Base-by-base conservation (phyloP, 2,797 vertebrate genomes). In the Morelia viridis region DNA sequence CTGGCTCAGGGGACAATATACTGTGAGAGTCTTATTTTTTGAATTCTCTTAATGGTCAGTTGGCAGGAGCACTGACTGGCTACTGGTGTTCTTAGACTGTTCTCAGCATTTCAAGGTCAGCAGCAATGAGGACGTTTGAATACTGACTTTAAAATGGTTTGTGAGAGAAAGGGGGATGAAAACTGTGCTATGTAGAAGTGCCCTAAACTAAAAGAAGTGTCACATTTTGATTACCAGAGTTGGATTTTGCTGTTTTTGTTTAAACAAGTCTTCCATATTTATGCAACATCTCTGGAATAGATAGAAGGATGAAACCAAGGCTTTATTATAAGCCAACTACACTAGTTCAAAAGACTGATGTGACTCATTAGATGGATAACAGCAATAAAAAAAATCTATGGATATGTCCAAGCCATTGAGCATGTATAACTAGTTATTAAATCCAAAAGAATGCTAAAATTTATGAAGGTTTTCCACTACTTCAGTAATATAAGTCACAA, bases 391-490 rank as follows among this genome's bases (percentile, higher is more conserved):
- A 91, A 41, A 60, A 60, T 65, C 57, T 61, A 1, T 80, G 65
- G 9, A 11, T 46, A 53, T 80, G 41, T 41, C 10, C n/a, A 64
- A 83, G 31, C 19, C 2, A n/a, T 64, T 64, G 19, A n/a, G 8
- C 5, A 28, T 31, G 5, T 15, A 26, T 71, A 87, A 89, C 1
- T 26, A 61, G 17, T 53, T 53, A 24, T 19, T 83, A 0, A 0
- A 3, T 91, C 41, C 17, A 90, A 26, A 60, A 0, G 89, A 86
- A 17, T 50, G 71, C 61, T 80, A 89, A 65, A 22, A 50, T 56
- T 31, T 62, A 0, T 31, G 50, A 58, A 8, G 65, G 3, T 57
- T 91, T 92, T 19, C 2, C 46, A 85, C 17, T 13, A 41, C 64
- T 89, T 76, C 7, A 3, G 12, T n/a, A 83, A 85, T 85, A 64